Base-by-base conservation (phyloP, 2,888 invertebrate genomes). In the Cyrtodaria siliqua region DNA sequence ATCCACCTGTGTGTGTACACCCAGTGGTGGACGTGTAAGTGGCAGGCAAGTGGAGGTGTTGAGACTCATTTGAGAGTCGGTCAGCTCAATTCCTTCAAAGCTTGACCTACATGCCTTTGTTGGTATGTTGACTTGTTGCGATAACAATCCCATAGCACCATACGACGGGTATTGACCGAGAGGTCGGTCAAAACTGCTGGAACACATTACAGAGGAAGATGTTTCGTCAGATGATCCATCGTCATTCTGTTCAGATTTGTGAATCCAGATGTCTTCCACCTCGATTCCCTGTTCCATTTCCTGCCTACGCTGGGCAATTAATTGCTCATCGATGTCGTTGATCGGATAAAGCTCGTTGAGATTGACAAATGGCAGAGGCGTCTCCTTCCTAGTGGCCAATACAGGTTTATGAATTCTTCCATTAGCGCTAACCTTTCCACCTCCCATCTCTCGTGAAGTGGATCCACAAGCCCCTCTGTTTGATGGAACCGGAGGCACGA, bases 311-410 rank as follows among this genome's bases (percentile, higher is more conserved):
- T 95, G 95, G 78, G 95, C 93, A 77, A 96, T 94, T 24, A 96
- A 95, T 61, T 95, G 94, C 90, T 96, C 96, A 89, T 96, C 96
- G 87, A 95, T 95, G 92, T 96, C 96, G 93, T 96, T 95, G 38
- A 94, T 94, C 1, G 90, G 89, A 61, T 88, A 88, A 14, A 87
- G 56, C 42, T 81, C 82, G 64, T 87, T 86, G 47, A 87, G 80
- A 53, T 86, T 85, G 8, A 72, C 60, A 24, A 74, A 67, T 23
- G 82, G 77, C 14, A 79, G 59, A 2, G 79, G 76, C 16, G 42
- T 42, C 56, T 69, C 67, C 29, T 47, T 40, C 27, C 33, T 55
- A 40, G 20, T 26, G 9, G 29, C 14, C 16, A 24, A n/a, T 26
- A 20, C 20, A 4, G 24, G 3, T 8, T 18, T 29, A 12, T 29